Evolutionary conservation across 2,888 invertebrate species (phyloP).

Genomic region (Ophion costatus): DNA sequence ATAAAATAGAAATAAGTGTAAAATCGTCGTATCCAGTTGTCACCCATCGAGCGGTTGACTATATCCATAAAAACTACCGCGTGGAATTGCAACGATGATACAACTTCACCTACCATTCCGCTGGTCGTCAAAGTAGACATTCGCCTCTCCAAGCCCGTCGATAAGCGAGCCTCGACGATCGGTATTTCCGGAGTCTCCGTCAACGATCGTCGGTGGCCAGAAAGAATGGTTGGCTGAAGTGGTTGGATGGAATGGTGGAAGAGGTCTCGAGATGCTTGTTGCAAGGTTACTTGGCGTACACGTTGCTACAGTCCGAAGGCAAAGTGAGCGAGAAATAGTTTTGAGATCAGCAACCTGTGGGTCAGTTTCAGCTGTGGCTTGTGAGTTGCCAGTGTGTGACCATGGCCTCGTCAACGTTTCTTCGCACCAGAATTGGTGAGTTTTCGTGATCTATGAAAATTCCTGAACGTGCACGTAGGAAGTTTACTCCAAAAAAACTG

Average conservation of each 20-base stretch:
- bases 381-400: constrained; percentile 72
- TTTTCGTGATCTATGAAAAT: constrained; percentile 44
- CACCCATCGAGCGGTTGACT: no score
- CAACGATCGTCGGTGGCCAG: background rate
- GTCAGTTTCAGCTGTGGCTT: constrained; percentile 67
- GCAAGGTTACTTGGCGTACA: constrained; percentile 6
- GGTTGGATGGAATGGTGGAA: background rate
- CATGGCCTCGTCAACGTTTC: constrained; percentile 73
- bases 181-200: background rate
- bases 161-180: background rate
- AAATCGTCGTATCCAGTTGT: no score
- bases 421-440: constrained; percentile 71
- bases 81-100: no score
- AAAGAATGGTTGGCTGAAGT: background rate
- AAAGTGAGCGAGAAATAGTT: constrained; percentile 56
- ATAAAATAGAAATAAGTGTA: no score
- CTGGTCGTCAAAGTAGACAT: background rate
- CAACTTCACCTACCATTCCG: background rate
- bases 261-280: constrained; percentile 39
- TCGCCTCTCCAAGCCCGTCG: background rate
- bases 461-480: background rate
- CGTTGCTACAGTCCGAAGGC: constrained; percentile 48
- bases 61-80: no score
- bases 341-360: constrained; percentile 64
- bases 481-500: background rate